These are phyloP conservation scores for Ellobium chinense DNA, from an alignment of 2,888 invertebrate genomes.

Conservation along the genomic window DNA sequence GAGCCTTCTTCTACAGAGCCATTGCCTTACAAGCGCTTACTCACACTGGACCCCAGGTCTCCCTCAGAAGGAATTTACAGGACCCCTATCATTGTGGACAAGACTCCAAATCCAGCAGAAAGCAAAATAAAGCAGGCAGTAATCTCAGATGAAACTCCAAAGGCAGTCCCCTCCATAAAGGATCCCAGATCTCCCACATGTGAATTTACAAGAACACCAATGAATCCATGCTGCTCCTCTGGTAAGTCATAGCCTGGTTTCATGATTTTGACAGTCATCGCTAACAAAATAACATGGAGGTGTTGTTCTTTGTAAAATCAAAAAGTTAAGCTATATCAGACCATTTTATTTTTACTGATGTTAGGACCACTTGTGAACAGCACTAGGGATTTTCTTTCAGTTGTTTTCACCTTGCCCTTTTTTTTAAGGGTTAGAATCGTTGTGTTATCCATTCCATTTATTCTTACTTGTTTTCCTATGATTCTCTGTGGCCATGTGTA, in stretches of 20 bases:
- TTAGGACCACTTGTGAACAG: no score
- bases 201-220: conserved; percentile 36
- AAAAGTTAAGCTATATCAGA: no score
- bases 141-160: background rate
- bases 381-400: no score
- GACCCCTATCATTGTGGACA: conserved; percentile 36
- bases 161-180: background rate
- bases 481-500: no score
- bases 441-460: no score
- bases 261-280: no score
- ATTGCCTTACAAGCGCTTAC: conserved; percentile 7
- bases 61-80: conserved; percentile 20
- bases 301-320: no score
- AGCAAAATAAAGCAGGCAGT: background rate
- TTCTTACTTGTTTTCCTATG: no score
- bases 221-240: conserved; percentile 1
- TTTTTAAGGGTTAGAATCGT: no score
- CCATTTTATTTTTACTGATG: no score
- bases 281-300: background rate
- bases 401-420: no score
- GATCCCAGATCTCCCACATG: conserved; percentile 31
- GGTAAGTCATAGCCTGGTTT: background rate
- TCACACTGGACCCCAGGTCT: conserved; percentile 24
- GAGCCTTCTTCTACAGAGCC: background rate
- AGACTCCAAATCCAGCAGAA: background rate